Evolutionary conservation across 2,888 invertebrate genomes (phyloP), one percentile per base, ranked within the genome.

Genomic region (Mylabris sibirica): DNA sequence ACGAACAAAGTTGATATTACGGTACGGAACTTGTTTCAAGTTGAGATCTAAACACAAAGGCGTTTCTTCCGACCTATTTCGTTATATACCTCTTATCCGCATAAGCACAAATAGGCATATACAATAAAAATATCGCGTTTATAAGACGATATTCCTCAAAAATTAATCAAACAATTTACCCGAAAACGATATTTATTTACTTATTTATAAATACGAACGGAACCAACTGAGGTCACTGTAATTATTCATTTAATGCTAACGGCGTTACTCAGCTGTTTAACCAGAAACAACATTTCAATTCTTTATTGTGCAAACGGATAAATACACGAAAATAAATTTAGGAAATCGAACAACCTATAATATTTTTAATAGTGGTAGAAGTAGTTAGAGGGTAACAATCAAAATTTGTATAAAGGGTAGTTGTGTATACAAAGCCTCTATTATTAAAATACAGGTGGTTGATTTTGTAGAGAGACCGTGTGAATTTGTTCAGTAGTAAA

Each of bases 191-290:
- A 53, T 24, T 57, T 20, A 20, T 20, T 57, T 20, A 20, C 9
- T 57, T 57, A 24, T 57, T 20, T 9, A 53, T 22, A 44, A 44
- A 57, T 14, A 57, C 57, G 24, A 68, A 65, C 68, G 68, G 68
- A 68, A 65, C 65, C 57, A 62, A 65, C 62, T 62, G 68, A 68
- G 68, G 68, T 68, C 68, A 68, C 30, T 62, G 68, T 65, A 68
- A 68, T 68, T 68, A 68, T 68, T 68, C 68, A 65, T 44, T 68
- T 65, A 64, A 60, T 64, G 68, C 68, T 64, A 68, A 68, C 68
- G 68, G 65, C 65, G 63, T 68, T 65, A 57, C 68, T 68, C 68
- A 68, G 65, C 68, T 62, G 65, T 53, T 34, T 64, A 61, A 60
- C 60, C 61, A 63, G 67, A 22, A 57, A 59, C 59, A 35, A 30